Conservation (phyloP, 1,140 invertebrate genomes). For the Drosophila kurseongensis region DNA sequence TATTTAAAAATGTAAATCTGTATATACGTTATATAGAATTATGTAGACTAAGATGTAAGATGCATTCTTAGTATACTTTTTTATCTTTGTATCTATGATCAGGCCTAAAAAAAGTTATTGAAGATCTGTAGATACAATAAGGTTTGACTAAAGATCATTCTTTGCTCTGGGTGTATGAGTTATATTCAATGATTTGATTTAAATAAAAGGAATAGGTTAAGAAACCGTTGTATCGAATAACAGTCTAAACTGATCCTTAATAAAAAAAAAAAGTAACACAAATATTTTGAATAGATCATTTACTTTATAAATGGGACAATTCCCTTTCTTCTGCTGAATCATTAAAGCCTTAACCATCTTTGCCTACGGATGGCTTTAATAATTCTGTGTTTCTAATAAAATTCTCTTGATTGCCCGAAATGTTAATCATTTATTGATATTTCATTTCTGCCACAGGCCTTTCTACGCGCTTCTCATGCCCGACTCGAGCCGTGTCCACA, state of each 20-base stretch:
- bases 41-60: too few relatives aligned
- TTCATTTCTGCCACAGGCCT: conserved; percentile 66
- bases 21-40: too few relatives aligned
- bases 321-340: background rate
- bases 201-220: too few relatives aligned
- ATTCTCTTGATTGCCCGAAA: conserved; percentile 50
- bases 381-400: conserved; percentile 49
- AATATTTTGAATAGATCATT: background rate
- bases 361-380: conserved; percentile 33
- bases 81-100: too few relatives aligned
- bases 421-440: conserved; percentile 74
- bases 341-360: conserved; percentile 38
- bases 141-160: too few relatives aligned
- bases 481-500: conserved; percentile 32
- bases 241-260: background rate
- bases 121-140: too few relatives aligned
- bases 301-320: background rate
- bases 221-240: too few relatives aligned
- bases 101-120: too few relatives aligned
- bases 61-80: too few relatives aligned
- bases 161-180: too few relatives aligned
- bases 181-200: too few relatives aligned
- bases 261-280: background rate
- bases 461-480: conserved; percentile 72
- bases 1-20: too few relatives aligned